Conservation (phyloP, 2,113 vertebrate species). For the Meleagris gallopavo region DNA sequence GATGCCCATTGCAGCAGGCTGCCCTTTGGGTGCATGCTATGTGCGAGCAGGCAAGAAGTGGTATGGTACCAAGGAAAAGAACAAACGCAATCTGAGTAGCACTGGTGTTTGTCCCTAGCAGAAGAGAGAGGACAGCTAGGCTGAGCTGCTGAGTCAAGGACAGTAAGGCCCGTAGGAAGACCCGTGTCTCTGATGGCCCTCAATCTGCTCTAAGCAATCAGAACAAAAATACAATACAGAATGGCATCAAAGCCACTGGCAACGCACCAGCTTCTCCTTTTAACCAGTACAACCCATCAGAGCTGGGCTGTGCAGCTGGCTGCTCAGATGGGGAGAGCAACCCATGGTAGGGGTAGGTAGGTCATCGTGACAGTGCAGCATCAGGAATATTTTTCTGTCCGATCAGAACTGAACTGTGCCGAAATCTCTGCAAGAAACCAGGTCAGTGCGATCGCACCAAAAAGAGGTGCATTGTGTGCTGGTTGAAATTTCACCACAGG, state of each 20-base stretch:
- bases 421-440: slow-evolving; percentile 14
- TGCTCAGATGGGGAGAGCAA: neutral
- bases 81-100: neutral
- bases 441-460: neutral
- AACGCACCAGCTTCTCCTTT: neutral
- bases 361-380: neutral
- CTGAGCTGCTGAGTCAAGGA: neutral
- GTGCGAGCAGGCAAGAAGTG: neutral
- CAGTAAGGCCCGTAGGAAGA: neutral
- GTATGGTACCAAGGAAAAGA: neutral
- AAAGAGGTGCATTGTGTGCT: neutral
- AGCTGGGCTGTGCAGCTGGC: neutral
- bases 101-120: neutral
- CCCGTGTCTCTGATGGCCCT: neutral
- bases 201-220: neutral
- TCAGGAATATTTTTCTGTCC: neutral
- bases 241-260: neutral
- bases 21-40: neutral
- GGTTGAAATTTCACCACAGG: slow-evolving; percentile 27
- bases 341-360: too few species aligned
- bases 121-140: neutral
- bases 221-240: neutral
- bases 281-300: neutral
- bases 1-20: neutral
- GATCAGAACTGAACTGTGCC: neutral